A percentile compares a stretch with the other conserved stretches of the same genome.
phyloP scores from a whole-genome alignment of 2,888 invertebrate species.

The Mythimna albipuncta region DNA sequence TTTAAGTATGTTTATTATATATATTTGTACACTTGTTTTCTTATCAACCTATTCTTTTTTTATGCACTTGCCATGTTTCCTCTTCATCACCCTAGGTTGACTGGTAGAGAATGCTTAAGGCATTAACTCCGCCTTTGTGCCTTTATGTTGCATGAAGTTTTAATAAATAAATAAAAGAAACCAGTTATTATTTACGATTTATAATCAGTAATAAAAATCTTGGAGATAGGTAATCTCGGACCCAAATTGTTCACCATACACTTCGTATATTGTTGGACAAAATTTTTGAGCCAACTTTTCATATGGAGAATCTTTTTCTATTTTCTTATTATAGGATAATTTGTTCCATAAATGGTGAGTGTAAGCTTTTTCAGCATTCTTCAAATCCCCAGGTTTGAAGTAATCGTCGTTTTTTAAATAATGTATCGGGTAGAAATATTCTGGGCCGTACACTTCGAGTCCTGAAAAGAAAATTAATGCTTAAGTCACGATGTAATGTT shows the following conservation, averaged over 20 bases:
- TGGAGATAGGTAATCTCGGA: too few species aligned
- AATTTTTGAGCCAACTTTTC: conserved; percentile 61
- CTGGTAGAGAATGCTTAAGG: too few species aligned
- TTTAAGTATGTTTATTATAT: too few species aligned
- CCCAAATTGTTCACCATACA: conserved; percentile 62
- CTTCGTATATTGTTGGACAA: conserved; percentile 68
- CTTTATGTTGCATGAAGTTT: too few species aligned
- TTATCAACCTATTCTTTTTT: too few species aligned
- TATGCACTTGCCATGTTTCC: too few species aligned
- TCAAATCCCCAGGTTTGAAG: conserved; percentile 44
- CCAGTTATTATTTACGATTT: too few species aligned
- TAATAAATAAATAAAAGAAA: too few species aligned
- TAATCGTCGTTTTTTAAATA: conserved; percentile 81
- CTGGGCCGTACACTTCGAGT: conserved; percentile 92
- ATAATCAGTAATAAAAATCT: too few species aligned
- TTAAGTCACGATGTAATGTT: not conserved
- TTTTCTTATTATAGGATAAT: conserved; percentile 55
- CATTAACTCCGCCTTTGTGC: too few species aligned
- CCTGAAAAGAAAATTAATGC: conserved; percentile 73
- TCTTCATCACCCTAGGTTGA: too few species aligned
- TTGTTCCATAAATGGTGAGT: conserved; percentile 75
- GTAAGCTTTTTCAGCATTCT: conserved; percentile 53
- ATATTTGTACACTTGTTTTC: too few species aligned
- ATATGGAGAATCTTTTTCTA: conserved; percentile 60
- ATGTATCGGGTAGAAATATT: conserved; percentile 92